Evolutionary conservation across 2,797 vertebrate species (phyloP).

Genomic region (Eospalax fontanierii): DNA sequence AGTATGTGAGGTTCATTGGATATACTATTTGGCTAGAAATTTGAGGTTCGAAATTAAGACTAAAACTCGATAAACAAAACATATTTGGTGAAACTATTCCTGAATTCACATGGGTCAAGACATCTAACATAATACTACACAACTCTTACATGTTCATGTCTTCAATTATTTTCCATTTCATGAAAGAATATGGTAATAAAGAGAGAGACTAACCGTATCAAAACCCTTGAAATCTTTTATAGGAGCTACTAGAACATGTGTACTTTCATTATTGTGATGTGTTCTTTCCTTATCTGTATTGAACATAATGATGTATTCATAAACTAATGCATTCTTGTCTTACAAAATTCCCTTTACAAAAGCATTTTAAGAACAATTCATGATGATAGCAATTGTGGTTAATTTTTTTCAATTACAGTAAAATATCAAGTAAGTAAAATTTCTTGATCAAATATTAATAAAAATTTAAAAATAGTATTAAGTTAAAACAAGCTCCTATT

Average conservation of each 20-base stretch:
- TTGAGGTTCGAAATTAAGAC: neutral
- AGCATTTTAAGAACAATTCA: neutral
- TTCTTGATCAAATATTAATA: neutral
- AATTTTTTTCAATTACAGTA: neutral
- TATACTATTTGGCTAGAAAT: neutral
- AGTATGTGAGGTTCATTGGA: neutral
- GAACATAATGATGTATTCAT: neutral
- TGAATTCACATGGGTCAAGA: neutral
- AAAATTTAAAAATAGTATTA: neutral
- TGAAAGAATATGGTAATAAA: neutral
- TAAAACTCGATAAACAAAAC: neutral
- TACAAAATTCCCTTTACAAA: neutral
- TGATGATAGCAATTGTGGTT: neutral
- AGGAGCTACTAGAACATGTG: neutral
- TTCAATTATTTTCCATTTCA: neutral
- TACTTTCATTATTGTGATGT: neutral
- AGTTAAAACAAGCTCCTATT: constrained; percentile 61
- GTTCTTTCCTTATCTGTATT: neutral
- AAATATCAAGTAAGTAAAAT: constrained; percentile 38
- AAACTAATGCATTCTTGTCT: neutral
- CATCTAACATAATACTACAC: neutral
- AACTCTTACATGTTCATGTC: neutral
- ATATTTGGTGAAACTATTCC: neutral
- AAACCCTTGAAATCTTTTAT: neutral
- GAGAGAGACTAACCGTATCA: neutral